Base-by-base conservation (phyloP, 2,113 vertebrate genomes). In the Nibea coibor region DNA sequence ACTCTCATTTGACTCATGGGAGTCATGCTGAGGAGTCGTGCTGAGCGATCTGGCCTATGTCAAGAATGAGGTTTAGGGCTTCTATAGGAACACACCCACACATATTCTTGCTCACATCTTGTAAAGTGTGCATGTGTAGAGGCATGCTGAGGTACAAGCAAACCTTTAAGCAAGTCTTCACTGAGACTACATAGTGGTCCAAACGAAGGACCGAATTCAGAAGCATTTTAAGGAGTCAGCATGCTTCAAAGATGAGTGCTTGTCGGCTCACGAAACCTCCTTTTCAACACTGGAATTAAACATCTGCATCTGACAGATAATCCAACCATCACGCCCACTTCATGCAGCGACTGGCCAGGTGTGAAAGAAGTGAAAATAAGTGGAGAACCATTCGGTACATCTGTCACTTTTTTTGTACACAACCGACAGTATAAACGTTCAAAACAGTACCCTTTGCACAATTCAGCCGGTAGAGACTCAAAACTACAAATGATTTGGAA, bases 11-110 rank as follows among this genome's bases (percentile, higher is more conserved):
- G 67, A 59, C 79, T 82, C 74, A 39, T 9, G 39, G 66, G 75
- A 58, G 24, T 43, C 4, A 8, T 53, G 82, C 72, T 65, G 86
- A 69, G 75, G 61, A 88, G 64, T 72, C 69, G n/a, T 19, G 62
- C 80, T 71, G 81, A 75, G 74, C 17, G 43, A 53, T 66, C 51
- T 20, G 65, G 50, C 35, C n/a, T 59, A 15, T 66, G 70, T 81
- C 61, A 57, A 84, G 80, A 81, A 57, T n/a, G 17, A 82, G 68
- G 72, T 43, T 28, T 24, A 48, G 17, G 76, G 68, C 63, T 63
- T 59, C 48, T 12, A 39, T 43, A 15, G 22, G 45, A 61, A 2
- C 22, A 43, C 71, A 35, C 42, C 12, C 28, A 58, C 43, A 57
- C 63, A 71, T 39, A 26, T 58, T 77, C 61, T 28, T 61, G 45